These are phyloP conservation scores for Planiliza haematocheilus DNA, from an alignment of 2,113 vertebrate genomes.

Conservation along the genomic window DNA sequence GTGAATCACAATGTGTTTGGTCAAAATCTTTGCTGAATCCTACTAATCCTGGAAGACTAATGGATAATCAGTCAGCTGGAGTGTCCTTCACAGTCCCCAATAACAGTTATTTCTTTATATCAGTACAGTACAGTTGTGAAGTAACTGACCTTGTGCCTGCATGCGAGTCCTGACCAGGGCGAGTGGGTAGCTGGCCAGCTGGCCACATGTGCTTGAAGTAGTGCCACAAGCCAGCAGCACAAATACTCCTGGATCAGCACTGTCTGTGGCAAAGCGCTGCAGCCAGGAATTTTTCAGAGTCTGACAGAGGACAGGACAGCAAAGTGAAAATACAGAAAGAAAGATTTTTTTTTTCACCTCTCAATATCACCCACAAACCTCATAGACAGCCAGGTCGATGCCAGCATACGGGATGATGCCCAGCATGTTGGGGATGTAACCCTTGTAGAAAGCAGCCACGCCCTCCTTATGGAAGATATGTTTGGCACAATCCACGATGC, in stretches of 20 bases:
- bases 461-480: slow-evolving; percentile 90
- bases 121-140: neutral
- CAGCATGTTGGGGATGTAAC: slow-evolving; percentile 95
- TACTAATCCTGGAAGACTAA: too few relatives aligned
- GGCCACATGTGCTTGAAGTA: slow-evolving; percentile 95
- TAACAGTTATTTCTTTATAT: too few relatives aligned
- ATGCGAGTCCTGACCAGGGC: slow-evolving; percentile 96
- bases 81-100: too few relatives aligned
- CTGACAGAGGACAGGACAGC: slow-evolving; percentile 69
- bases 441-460: slow-evolving; percentile 93
- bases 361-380: slow-evolving; percentile 80
- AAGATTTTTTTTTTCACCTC: neutral
- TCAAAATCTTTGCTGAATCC: too few relatives aligned
- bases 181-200: slow-evolving; percentile 94
- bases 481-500: slow-evolving; percentile 91
- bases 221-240: slow-evolving; percentile 95
- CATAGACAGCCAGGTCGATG: slow-evolving; percentile 96
- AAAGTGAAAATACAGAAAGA: neutral
- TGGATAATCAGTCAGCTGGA: neutral
- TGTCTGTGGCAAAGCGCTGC: slow-evolving; percentile 90
- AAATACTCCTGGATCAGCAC: slow-evolving; percentile 92
- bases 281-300: slow-evolving; percentile 95
- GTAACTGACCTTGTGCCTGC: slow-evolving; percentile 93
- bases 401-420: slow-evolving; percentile 98
- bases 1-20: too few relatives aligned